Evolutionary conservation across 2,797 vertebrate genomes (phyloP), one percentile per base, ranked within the genome.

Genomic region (Micromesistius poutassou): DNA sequence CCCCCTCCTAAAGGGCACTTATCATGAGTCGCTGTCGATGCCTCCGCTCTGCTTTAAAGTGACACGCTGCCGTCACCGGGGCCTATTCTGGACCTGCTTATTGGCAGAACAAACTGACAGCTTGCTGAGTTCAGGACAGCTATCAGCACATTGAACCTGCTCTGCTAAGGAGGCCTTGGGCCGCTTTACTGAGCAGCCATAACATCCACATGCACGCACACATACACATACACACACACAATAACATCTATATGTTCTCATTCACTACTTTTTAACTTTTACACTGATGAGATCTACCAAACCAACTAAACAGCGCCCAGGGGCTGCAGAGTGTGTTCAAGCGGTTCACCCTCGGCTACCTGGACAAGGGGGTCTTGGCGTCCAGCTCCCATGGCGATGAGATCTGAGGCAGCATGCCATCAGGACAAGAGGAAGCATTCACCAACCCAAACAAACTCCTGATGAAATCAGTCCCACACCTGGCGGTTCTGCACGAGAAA

Each of bases 321-420:
- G 55, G 55, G 55, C 55, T n/a, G n/a, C 55, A n/a, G 55, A 62
- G 22, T 25, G 7, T n/a, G 22, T 25, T 62, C 55, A 25, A 68
- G 62, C 5, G 55, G n/a, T n/a, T n/a, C 42, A 62, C 46, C 46
- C 19, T 62, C n/a, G 25, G 62, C 80, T 93, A 93, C 92, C 93
- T 92, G 86, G 82, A 70, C 81, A 72, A 80, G 84, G 80, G 28
- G 38, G 79, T 83, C 87, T 92, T 82, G 91, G 92, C 30, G 90
- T 93, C 94, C 94, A 94, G 87, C 92, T 93, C 88, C 89, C 86
- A 82, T 83, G 85, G 76, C 80, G 86, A 80, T 13, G 83, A 74
- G 88, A 91, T 82, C 91, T 93, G 83, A 94, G 92, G 87, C 93
- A 94, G 84, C 93, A 94, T 83, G 92, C 92, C 94, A 95, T 95